Evolutionary conservation across 2,888 invertebrate genomes (phyloP).

Genomic region (Troides oblongomaculatus): DNA sequence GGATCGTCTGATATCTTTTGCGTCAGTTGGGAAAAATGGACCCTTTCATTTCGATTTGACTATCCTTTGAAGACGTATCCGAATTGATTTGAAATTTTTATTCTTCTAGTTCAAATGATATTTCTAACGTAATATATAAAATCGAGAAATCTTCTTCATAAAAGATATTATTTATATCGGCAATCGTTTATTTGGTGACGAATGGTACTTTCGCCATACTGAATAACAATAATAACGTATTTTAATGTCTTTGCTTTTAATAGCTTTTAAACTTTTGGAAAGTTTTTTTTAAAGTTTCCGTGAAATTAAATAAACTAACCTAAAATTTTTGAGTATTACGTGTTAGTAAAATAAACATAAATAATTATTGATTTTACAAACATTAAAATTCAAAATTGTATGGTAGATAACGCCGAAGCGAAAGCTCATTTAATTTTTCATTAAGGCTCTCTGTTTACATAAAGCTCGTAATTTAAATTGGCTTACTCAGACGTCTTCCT

Average conservation of each 20-base stretch:
- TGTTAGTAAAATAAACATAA: too few relatives aligned
- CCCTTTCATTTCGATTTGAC: slow-evolving; percentile 12
- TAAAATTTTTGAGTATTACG: too few relatives aligned
- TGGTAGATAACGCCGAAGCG: neutral
- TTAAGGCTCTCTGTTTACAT: slow-evolving; percentile 14
- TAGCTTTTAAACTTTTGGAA: too few relatives aligned
- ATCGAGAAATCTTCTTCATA: too few relatives aligned
- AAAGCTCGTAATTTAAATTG: slow-evolving; percentile 14
- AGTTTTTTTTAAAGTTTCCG: too few relatives aligned
- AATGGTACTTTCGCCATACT: too few relatives aligned
- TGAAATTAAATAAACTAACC: too few relatives aligned
- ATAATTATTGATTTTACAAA: neutral
- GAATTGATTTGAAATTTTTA: slow-evolving; percentile 16
- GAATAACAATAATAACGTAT: too few relatives aligned
- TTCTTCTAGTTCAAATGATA: neutral
- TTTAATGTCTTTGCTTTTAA: too few relatives aligned
- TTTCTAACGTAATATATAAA: too few relatives aligned
- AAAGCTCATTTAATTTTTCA: slow-evolving; percentile 16
- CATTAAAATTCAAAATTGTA: neutral
- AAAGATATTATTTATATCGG: too few relatives aligned
- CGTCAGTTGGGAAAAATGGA: slow-evolving; percentile 16
- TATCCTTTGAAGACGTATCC: slow-evolving; percentile 15
- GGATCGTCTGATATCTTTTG: slow-evolving; percentile 4
- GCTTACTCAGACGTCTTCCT: slow-evolving; percentile 12
- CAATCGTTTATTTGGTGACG: too few relatives aligned